phyloP scores from a whole-genome alignment of 2,113 vertebrate species.

The Sylvietta virens region DNA sequence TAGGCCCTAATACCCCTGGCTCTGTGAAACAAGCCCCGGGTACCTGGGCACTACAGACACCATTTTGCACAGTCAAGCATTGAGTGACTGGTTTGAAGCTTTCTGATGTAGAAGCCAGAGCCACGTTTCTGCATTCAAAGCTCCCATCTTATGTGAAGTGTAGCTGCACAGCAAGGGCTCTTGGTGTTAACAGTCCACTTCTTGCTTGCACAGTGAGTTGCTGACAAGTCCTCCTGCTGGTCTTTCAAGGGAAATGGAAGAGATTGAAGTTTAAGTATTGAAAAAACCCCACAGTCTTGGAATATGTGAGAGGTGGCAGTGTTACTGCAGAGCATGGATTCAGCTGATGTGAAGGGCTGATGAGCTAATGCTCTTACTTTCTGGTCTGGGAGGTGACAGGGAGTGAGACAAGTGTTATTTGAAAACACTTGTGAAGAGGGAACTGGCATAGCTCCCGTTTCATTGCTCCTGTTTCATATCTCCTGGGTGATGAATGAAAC shows the following conservation, averaged over 20 bases:
- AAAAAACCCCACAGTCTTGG: neutral
- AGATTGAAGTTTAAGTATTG: neutral
- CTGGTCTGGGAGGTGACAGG: neutral
- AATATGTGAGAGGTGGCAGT: neutral
- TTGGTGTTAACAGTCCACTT: neutral
- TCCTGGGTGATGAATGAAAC: neutral
- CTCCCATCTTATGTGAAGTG: neutral
- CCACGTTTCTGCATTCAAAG: neutral
- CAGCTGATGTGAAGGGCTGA: neutral
- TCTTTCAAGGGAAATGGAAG: neutral
- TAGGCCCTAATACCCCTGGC: neutral
- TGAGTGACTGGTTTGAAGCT: neutral
- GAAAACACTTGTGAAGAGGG: neutral
- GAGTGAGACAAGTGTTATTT: neutral
- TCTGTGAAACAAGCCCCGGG: neutral
- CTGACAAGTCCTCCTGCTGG: neutral
- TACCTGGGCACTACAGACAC: neutral
- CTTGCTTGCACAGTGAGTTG: accelerated
- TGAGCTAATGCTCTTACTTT: neutral
- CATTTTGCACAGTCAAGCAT: neutral
- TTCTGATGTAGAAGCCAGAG: neutral
- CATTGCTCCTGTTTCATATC: neutral
- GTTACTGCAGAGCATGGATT: neutral
- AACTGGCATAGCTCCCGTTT: neutral
- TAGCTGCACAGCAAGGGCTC: neutral